Base-by-base conservation (phyloP, 2,888 invertebrate species). In the Tipula helvola region DNA sequence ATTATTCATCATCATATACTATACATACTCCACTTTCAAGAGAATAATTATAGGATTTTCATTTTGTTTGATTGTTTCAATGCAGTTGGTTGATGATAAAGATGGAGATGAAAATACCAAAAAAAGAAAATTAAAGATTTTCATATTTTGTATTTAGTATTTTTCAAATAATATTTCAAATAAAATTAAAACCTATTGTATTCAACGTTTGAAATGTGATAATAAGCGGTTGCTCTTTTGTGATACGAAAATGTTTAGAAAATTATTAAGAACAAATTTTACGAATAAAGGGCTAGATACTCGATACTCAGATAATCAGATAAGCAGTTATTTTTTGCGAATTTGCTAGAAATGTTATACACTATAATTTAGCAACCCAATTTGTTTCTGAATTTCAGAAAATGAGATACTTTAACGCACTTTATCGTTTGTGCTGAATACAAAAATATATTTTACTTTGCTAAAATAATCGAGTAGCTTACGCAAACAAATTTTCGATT, bases 11-110 rank as follows among this genome's bases (percentile, higher is more conserved):
- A 28, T 28, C n/a, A 16, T 39, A 84, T 39, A 39, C 28, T 13
- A 41, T 39, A 41, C 41, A 84, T 39, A 39, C 16, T 39, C 16
- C 84, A 39, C 10, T 84, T 84, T 84, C 84, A 84, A 84, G 84
- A 84, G 41, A 5, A 84, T 84, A 84, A 84, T 84, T 84, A 84
- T 39, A 84, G 84, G 84, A 84, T 84, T 84, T 84, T 28, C 18
- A 71, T 71, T 71, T 71, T 28, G 71, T 28, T 84, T 84, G 84
- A 84, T n/a, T 41, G 41, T 41, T 41, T 39, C 84, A 84, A 84
- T 84, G 84, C 84, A 84, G 39, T 84, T 39, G n/a, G 2, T 28
- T 28, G 28, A 84, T 84, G 83, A 84, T 28, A 13, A 57, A 28
- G 71, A 28, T 71, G 71, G 5, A n/a, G 71, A 71, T 71, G 71